Percentiles rank a stretch among this genome's conserved stretches.
Conservation (phyloP, 1,140 invertebrate species). For the Drosophila parabipectinata region DNA sequence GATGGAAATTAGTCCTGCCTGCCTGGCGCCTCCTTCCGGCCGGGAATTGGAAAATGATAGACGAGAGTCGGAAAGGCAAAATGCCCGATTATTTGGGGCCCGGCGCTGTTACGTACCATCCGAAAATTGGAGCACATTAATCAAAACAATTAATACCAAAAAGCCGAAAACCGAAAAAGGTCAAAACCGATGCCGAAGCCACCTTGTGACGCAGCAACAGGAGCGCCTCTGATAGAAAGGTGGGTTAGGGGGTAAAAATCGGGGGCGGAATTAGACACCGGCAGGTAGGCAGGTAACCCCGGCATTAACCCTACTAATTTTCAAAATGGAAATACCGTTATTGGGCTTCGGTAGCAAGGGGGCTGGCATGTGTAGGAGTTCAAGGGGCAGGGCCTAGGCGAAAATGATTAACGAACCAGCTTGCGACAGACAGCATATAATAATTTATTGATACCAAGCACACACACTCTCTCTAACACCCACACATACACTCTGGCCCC, state of each 20-base stretch:
- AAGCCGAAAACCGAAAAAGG: conserved; percentile 46
- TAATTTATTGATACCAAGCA: conserved; percentile 78
- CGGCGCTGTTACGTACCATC: conserved; percentile 53
- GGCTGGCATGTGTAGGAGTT: background rate
- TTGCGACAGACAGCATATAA: conserved; percentile 70
- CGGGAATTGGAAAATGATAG: conserved; percentile 23
- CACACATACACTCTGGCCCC: background rate
- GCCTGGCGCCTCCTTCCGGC: background rate
- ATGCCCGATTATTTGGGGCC: conserved; percentile 30
- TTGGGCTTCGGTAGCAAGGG: background rate
- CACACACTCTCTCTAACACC: conserved; percentile 43
- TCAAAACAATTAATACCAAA: conserved; percentile 72
- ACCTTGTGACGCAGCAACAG: conserved; percentile 24
- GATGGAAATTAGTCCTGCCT: background rate
- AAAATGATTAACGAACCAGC: conserved; percentile 74
- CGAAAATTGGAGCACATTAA: conserved; percentile 76
- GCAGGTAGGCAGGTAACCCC: conserved; percentile 13
- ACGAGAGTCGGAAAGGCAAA: conserved; percentile 20
- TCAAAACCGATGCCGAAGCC: conserved; percentile 33
- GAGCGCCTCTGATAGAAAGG: background rate
- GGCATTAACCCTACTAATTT: conserved; percentile 56
- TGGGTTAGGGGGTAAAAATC: background rate
- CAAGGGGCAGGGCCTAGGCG: conserved; percentile 6
- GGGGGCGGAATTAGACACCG: background rate
- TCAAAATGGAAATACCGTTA: conserved; percentile 39